Conservation (phyloP, 2,888 invertebrate species). For the Ethmia dodecea region DNA sequence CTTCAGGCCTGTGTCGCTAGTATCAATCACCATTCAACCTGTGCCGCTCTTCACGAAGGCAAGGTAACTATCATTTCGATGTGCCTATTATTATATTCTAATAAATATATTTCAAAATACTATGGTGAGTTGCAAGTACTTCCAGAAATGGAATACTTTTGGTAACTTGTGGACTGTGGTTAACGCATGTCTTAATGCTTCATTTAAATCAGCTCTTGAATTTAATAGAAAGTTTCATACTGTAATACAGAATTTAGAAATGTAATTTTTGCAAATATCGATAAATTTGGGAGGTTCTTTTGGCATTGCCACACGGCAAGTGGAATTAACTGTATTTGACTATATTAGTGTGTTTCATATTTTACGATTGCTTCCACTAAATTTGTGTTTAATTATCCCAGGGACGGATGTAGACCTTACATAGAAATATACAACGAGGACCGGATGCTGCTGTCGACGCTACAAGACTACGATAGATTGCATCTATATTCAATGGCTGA, state of each 20-base stretch:
- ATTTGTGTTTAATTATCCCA: constrained; percentile 37
- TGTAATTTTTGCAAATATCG: too few relatives aligned
- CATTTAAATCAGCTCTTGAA: neutral
- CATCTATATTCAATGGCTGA: constrained; percentile 83
- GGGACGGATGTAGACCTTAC: constrained; percentile 96
- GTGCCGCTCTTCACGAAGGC: constrained; percentile 96
- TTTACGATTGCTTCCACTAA: neutral
- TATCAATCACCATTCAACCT: constrained; percentile 89
- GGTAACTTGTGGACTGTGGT: too few relatives aligned
- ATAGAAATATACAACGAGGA: constrained; percentile 95
- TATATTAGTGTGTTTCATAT: neutral
- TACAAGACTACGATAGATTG: constrained; percentile 94
- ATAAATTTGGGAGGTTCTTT: too few relatives aligned
- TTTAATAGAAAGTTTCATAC: too few relatives aligned
- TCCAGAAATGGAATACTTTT: too few relatives aligned
- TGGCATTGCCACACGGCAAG: too few relatives aligned
- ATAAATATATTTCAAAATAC: too few relatives aligned
- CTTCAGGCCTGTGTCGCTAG: constrained; percentile 88
- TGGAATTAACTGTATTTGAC: too few relatives aligned
- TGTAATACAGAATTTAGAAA: too few relatives aligned
- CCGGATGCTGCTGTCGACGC: constrained; percentile 86
- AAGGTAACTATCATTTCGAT: constrained; percentile 79
- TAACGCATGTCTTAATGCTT: too few relatives aligned
- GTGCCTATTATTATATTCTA: neutral
- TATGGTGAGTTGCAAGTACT: too few relatives aligned